These are phyloP conservation scores for Capromys pilorides DNA, from an alignment of 2,797 vertebrate genomes.

Conservation along the genomic window DNA sequence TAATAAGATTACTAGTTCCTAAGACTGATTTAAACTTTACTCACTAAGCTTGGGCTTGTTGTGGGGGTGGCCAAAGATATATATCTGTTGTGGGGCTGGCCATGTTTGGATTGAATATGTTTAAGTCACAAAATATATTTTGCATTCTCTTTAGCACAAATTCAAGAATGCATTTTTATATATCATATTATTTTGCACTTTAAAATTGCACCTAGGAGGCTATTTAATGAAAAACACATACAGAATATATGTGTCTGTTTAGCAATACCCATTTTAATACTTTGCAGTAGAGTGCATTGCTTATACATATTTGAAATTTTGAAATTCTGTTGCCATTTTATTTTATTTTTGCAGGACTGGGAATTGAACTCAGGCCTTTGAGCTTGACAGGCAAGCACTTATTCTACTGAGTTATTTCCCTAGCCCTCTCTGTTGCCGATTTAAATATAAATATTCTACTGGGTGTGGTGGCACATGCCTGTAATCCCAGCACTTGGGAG, in stretches of 20 bases:
- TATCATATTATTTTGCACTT: neutral
- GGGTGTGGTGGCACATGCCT: too few species aligned
- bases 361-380: too few species aligned
- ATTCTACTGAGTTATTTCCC: too few species aligned
- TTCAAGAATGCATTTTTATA: neutral
- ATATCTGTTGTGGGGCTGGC: neutral
- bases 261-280: neutral
- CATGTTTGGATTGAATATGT: neutral
- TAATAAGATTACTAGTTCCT: neutral
- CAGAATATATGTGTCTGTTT: neutral
- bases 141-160: conserved; percentile 8
- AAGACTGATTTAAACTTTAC: neutral
- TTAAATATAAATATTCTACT: conserved; percentile 21
- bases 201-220: conserved; percentile 16
- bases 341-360: too few species aligned
- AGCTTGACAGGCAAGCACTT: too few species aligned
- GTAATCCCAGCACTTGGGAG: too few species aligned
- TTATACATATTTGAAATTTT: conserved; percentile 20
- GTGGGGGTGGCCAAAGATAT: neutral
- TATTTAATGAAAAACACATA: conserved; percentile 24
- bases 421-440: neutral
- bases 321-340: conserved; percentile 18
- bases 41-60: neutral
- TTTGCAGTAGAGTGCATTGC: neutral
- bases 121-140: conserved; percentile 25